Evolutionary conservation across 2,888 invertebrate species (phyloP).

Genomic region (Macroteleia sp.): DNA sequence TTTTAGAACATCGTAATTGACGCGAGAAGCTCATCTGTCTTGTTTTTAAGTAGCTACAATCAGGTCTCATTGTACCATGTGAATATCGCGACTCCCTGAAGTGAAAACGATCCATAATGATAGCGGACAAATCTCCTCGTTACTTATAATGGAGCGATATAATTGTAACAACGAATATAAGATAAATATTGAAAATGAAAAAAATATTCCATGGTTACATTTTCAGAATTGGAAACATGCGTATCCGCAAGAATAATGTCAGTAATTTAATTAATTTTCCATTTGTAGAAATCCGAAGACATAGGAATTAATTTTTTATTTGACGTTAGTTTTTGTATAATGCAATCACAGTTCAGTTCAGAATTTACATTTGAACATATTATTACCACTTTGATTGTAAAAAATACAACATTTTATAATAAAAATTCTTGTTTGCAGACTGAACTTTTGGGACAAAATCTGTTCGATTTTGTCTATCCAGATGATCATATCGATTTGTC

Average conservation of each 20-base stretch:
- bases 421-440: slow-evolving; percentile 87
- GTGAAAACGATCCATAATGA: slow-evolving; percentile 64
- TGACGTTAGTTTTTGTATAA: no score
- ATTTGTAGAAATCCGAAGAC: no score
- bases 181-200: slow-evolving; percentile 9
- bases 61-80: slow-evolving; percentile 62
- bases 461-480: slow-evolving; percentile 92
- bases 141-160: slow-evolving; percentile 29
- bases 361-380: no score
- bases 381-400: no score
- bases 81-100: slow-evolving; percentile 55
- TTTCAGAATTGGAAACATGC: not conserved
- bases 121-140: slow-evolving; percentile 43
- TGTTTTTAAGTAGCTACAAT: slow-evolving; percentile 63
- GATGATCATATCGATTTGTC: slow-evolving; percentile 90
- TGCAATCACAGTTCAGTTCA: no score
- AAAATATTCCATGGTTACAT: slow-evolving; percentile 14
- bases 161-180: slow-evolving; percentile 33
- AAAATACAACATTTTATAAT: no score
- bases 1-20: slow-evolving; percentile 38
- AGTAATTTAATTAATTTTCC: no score
- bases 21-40: slow-evolving; percentile 36
- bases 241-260: not conserved
- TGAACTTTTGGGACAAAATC: slow-evolving; percentile 92
- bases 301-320: no score